phyloP scores from a whole-genome alignment of 2,113 vertebrate species.

The Setophaga coronata region DNA sequence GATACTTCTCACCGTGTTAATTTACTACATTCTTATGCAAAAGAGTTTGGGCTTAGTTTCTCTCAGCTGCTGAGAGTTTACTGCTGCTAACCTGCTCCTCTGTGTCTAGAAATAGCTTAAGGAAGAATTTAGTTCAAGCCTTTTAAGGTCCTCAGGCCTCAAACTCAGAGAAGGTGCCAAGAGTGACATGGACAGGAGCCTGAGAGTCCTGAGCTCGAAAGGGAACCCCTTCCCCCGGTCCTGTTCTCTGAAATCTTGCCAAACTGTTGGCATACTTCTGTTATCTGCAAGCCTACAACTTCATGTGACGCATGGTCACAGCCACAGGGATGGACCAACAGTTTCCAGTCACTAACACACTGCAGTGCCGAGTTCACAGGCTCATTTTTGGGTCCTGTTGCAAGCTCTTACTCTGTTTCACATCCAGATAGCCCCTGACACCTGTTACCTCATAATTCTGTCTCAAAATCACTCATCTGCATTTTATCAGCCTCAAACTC shows the following conservation, averaged over 20 bases:
- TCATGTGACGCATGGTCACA: not conserved
- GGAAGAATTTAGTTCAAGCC: conserved; percentile 25
- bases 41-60: not conserved
- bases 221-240: not conserved
- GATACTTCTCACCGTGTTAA: not conserved
- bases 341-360: not conserved
- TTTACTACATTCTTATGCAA: not conserved
- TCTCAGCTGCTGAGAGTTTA: not conserved
- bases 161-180: not conserved
- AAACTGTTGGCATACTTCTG: conserved; percentile 17
- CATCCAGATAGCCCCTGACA: not conserved
- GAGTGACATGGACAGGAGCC: not conserved
- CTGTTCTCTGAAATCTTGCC: conserved; percentile 16
- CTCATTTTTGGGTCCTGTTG: not conserved
- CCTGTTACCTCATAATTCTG: not conserved
- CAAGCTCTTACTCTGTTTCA: not conserved
- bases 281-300: conserved; percentile 32
- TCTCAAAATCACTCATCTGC: not conserved
- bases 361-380: not conserved
- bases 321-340: not conserved
- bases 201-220: not conserved
- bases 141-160: conserved; percentile 19
- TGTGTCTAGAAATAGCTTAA: conserved; percentile 21
- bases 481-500: not conserved
- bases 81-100: not conserved